Base-by-base conservation (phyloP, 2,113 vertebrate genomes). In the Macquaria australasica region DNA sequence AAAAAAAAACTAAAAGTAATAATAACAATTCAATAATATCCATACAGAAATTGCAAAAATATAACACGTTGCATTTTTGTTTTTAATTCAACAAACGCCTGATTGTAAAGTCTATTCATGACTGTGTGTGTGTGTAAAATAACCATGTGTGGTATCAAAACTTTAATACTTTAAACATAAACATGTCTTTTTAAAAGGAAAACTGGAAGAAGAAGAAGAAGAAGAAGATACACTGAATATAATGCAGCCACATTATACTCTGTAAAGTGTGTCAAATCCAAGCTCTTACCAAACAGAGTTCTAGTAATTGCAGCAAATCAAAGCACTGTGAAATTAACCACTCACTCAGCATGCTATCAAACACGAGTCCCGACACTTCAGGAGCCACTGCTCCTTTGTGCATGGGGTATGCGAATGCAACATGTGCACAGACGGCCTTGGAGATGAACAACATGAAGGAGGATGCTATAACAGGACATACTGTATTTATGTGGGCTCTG, bases 311-410 rank as follows among this genome's bases (percentile, higher is more conserved):
- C 88, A 90, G 85, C 88, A 94, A 94, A 93, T 88, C 94, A 92
- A 90, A 92, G 90, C 90, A 77, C 75, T 73, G 89, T 93, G 92
- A 94, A 94, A 90, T 91, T 55, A 88, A 91, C 62, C 91, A 90
- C 88, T 89, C 83, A 91, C 90, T 92, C 93, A 87, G 84, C 92
- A 93, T 93, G 94, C 94, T 82, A 87, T 88, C 83, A 91, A 84
- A 89, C 88, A 84, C 63, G 31, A 81, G 75, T 75, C 86, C 81
- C 60, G 23, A 45, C 55, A 31, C 77, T 85, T 88, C 37, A 31
- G 88, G 77, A 82, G 86, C 79, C 23, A 62, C 83, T 58, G 75
- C 73, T 69, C 83, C 69, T 73, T 77, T 74, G 78, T 88, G 87
- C 67, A 34, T 34, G 66, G 82, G 76, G 55, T 31, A 3, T n/a